Evolutionary conservation across 2,888 invertebrate genomes (phyloP), one percentile per base, ranked within the genome.

Genomic region (Drosophila recens): DNA sequence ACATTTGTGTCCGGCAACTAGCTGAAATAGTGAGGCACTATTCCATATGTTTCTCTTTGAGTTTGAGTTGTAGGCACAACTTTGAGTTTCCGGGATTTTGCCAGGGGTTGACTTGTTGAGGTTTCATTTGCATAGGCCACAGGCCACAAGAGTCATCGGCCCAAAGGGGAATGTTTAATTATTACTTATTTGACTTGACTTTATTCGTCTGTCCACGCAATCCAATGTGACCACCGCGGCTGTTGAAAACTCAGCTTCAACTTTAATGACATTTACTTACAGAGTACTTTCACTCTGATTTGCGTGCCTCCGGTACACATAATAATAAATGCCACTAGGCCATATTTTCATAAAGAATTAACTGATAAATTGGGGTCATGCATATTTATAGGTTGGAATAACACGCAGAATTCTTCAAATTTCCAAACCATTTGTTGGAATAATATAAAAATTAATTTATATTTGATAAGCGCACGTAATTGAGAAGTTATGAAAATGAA

Each of bases 51-150:
- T 46, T 52, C 15, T 15, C 43, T 34, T 34, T 27, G 27, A 13
- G 65, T 48, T 33, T 51, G 45, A 51, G 53, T 59, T 48, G 45
- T 42, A 43, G 49, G 63, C 64, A 56, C 71, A 76, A 34, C 45
- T 67, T 82, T 82, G 80, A 53, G 85, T 59, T 89, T 78, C 89
- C 78, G 87, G 67, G 79, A 67, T 72, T 73, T 67, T 17, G 52
- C 65, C 38, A 48, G 33, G 67, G 73, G 79, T 70, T 79, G 90
- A 89, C 90, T 87, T 85, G 86, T 85, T 79, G 88, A 89, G 84
- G 90, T 85, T 89, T 75, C 70, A 87, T 84, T 84, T 84, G 90
- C 90, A 84, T 89, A 67, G 49, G 40, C 63, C 66, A 67, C 62
- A 67, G 49, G 40, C 63, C 66, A 67, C 62, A 65, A 59, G 56